Conservation (phyloP, 2,113 vertebrate species). For the Ramphastos sulfuratus region DNA sequence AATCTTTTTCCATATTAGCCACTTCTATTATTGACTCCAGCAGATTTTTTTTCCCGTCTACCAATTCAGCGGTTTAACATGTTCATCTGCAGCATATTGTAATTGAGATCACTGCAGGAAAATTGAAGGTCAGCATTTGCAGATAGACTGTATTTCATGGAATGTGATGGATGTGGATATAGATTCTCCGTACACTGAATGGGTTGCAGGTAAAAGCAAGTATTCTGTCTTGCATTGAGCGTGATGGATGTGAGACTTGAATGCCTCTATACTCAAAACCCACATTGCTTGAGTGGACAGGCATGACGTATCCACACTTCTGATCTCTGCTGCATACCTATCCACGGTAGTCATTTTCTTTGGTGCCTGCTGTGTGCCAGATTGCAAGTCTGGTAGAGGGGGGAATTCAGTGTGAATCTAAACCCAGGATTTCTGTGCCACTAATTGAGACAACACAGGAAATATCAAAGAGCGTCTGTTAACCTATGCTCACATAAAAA, state of each 20-base stretch:
- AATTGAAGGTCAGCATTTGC: constrained; percentile 35
- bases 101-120: constrained; percentile 22
- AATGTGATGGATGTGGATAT: constrained; percentile 50
- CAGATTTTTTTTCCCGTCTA: not conserved
- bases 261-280: constrained; percentile 9
- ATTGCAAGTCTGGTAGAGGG: not conserved
- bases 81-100: constrained; percentile 25
- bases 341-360: not conserved
- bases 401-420: not conserved
- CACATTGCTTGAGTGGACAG: not conserved
- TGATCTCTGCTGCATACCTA: constrained; percentile 1
- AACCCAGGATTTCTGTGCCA: not conserved
- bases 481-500: not conserved
- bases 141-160: constrained; percentile 36
- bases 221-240: constrained; percentile 33
- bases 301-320: not conserved
- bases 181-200: constrained; percentile 14
- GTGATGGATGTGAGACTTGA: constrained; percentile 30
- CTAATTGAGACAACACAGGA: not conserved
- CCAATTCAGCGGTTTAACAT: not conserved
- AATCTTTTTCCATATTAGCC: not conserved
- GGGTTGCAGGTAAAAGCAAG: constrained; percentile 41
- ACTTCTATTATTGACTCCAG: constrained; percentile 34
- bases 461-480: not conserved
- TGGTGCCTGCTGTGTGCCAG: constrained; percentile 36